Evolutionary conservation across 2,888 invertebrate genomes (phyloP).

Genomic region (Allacma fusca): DNA sequence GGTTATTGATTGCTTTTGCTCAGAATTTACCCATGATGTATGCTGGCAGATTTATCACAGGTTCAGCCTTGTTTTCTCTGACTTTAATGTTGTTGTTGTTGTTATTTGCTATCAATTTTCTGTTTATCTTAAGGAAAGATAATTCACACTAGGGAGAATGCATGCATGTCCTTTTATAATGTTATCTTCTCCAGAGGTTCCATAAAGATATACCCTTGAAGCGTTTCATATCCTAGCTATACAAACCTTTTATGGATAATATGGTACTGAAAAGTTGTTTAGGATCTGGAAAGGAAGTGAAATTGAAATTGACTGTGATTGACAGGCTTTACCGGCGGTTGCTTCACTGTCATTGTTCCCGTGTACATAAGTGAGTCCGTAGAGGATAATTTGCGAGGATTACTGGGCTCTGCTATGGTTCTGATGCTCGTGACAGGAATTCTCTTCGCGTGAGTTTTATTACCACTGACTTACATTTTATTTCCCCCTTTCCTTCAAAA

Average conservation of each 20-base stretch:
- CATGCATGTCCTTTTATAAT: too few species aligned
- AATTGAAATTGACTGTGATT: neutral
- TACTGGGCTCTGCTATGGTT: conserved; percentile 72
- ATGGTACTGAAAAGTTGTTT: too few species aligned
- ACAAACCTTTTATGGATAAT: too few species aligned
- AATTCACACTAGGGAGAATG: too few species aligned
- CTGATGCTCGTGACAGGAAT: conserved; percentile 43
- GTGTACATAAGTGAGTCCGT: conserved; percentile 84
- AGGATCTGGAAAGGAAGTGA: neutral
- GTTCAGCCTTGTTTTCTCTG: conserved; percentile 20
- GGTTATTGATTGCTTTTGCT: conserved; percentile 63
- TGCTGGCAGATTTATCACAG: conserved; percentile 64
- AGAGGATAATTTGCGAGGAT: conserved; percentile 78
- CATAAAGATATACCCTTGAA: too few species aligned
- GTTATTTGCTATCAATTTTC: neutral
- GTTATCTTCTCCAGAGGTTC: too few species aligned
- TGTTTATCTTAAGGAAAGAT: neutral
- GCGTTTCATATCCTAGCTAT: too few species aligned
- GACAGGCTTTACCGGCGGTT: conserved; percentile 36
- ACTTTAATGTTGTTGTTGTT: neutral
- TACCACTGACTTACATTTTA: neutral
- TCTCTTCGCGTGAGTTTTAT: conserved; percentile 41
- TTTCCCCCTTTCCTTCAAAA: neutral
- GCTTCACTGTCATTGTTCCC: conserved; percentile 35
- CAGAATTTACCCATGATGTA: conserved; percentile 64